Percentiles rank a stretch among this genome's conserved stretches.
Evolutionary conservation across 2,888 invertebrate species (phyloP).

Genomic region (Tachina grossa): DNA sequence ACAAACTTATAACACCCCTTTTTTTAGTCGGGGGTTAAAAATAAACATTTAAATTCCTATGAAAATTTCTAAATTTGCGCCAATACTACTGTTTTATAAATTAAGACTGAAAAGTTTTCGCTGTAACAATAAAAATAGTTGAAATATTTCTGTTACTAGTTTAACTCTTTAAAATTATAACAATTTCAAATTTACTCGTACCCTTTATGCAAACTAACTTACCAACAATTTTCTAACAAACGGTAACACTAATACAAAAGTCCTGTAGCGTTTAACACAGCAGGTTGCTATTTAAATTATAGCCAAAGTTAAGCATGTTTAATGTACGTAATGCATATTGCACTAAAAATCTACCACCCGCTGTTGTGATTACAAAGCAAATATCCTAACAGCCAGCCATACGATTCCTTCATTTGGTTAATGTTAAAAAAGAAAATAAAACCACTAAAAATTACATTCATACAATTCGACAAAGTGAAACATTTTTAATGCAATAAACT

Average conservation of each 20-base stretch:
- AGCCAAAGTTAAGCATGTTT: constrained; percentile 64
- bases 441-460: constrained; percentile 59
- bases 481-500: constrained; percentile 69
- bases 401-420: constrained; percentile 1
- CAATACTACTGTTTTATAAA: too few relatives aligned
- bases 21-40: too few relatives aligned
- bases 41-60: too few relatives aligned
- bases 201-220: constrained; percentile 30
- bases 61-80: too few relatives aligned
- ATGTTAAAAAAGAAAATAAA: constrained; percentile 36
- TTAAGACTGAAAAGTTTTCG: not conserved
- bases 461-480: constrained; percentile 63
- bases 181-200: not conserved
- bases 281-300: constrained; percentile 67
- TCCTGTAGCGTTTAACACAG: constrained; percentile 62
- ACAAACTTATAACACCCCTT: too few relatives aligned
- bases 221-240: constrained; percentile 31
- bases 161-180: constrained; percentile 11
- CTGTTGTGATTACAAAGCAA: constrained; percentile 61
- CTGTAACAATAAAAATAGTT: not conserved
- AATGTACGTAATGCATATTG: constrained; percentile 63
- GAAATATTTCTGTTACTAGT: not conserved
- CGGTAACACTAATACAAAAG: constrained; percentile 32
- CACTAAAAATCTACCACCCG: constrained; percentile 68
- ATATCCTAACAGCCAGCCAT: constrained; percentile 35